Evolutionary conservation across 2,797 vertebrate species (phyloP).

Genomic region (Sebastes hubbsi): DNA sequence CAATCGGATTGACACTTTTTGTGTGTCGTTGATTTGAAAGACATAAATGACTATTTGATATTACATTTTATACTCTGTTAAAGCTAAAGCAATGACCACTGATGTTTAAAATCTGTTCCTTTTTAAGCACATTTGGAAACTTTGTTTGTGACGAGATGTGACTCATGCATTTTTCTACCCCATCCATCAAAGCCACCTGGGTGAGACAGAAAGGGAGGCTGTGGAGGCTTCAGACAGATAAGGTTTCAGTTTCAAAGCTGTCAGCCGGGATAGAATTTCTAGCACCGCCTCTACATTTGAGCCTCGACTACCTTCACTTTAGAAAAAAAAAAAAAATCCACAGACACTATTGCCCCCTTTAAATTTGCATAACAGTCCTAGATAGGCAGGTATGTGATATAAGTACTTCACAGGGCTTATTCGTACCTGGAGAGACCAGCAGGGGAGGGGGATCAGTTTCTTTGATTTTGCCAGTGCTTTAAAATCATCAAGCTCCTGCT

Average conservation of each 20-base stretch:
- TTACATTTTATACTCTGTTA: neutral
- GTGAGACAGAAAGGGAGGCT: conserved; percentile 17
- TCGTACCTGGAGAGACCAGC: conserved; percentile 16
- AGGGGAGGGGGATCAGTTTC: conserved; percentile 6
- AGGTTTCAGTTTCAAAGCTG: conserved; percentile 49
- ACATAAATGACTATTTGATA: neutral
- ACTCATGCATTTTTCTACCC: neutral
- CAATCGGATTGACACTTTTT: neutral
- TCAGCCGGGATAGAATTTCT: conserved; percentile 14
- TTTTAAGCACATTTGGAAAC: neutral
- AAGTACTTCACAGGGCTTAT: conserved; percentile 46
- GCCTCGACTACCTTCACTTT: conserved; percentile 11
- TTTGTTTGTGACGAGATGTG: conserved; percentile 4
- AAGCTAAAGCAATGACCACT: neutral
- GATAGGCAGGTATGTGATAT: conserved; percentile 35
- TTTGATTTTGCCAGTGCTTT: conserved; percentile 44
- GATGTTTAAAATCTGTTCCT: neutral
- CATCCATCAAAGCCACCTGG: conserved; percentile 30
- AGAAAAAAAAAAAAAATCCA: neutral
- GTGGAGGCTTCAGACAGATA: conserved; percentile 34
- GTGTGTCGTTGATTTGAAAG: neutral
- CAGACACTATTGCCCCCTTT: conserved; percentile 8
- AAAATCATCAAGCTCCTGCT: conserved; percentile 33
- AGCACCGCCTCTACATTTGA: conserved; percentile 30
- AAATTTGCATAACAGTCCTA: conserved; percentile 44